Percentiles rank a stretch among this genome's conserved stretches.
These are phyloP conservation scores for Chalcis sispes DNA, from an alignment of 2,888 invertebrate genomes.

Conservation along the genomic window DNA sequence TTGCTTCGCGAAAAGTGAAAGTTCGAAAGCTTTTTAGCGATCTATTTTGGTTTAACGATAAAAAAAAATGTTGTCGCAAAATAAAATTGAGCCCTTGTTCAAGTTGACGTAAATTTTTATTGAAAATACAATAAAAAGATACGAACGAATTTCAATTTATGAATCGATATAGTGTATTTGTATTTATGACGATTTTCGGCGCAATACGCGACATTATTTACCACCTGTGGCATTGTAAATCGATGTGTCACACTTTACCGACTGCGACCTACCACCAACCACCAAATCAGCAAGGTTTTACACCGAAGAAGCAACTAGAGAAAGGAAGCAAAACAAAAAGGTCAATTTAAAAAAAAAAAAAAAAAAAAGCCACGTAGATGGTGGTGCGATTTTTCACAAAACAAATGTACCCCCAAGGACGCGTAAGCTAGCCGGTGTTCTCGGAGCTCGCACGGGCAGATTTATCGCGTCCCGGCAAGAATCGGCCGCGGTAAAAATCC, in stretches of 20 bases:
- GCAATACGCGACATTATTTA: slow-evolving; percentile 27
- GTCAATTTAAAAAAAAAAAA: background rate
- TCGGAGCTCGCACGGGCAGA: background rate
- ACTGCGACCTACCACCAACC: background rate
- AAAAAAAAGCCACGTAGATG: slow-evolving; percentile 20
- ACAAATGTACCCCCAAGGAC: slow-evolving; percentile 39
- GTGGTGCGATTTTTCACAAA: slow-evolving; percentile 30
- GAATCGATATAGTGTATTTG: too few relatives aligned
- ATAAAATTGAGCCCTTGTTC: too few relatives aligned
- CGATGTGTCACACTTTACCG: slow-evolving; percentile 14
- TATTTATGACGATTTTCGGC: background rate
- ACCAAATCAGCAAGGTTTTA: background rate
- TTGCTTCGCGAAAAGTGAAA: too few relatives aligned
- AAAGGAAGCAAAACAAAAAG: background rate
- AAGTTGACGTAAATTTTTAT: too few relatives aligned
- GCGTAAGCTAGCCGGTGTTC: background rate
- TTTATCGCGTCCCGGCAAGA: slow-evolving; percentile 31
- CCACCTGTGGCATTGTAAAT: slow-evolving; percentile 52
- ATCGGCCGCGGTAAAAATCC: background rate
- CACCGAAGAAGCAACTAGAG: too few relatives aligned
- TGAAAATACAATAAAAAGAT: too few relatives aligned
- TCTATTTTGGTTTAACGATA: too few relatives aligned
- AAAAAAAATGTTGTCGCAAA: too few relatives aligned
- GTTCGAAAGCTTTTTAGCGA: too few relatives aligned
- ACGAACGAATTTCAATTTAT: too few relatives aligned